Percentiles rank a stretch among this genome's conserved stretches.
These are phyloP conservation scores for Orthonevra nobilis DNA, from an alignment of 2,888 invertebrate species.

Conservation along the genomic window DNA sequence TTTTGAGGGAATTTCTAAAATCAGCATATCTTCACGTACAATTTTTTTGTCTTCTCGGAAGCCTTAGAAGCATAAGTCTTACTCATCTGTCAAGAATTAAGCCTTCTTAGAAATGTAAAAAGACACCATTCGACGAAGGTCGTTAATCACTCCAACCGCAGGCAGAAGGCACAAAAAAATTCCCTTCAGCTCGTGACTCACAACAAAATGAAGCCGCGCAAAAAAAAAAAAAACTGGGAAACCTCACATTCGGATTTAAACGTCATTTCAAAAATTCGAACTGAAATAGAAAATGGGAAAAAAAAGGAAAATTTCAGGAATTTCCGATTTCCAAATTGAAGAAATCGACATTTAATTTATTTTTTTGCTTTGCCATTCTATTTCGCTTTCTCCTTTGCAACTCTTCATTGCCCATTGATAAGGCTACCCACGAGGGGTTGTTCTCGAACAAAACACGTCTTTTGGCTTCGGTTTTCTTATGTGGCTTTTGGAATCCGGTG, in stretches of 20 bases:
- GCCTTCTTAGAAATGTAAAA: too few species aligned
- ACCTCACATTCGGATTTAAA: slow-evolving; percentile 43
- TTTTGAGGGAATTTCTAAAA: too few species aligned
- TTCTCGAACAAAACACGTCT: not conserved
- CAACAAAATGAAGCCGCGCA: not conserved
- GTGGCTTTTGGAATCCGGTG: slow-evolving; percentile 17
- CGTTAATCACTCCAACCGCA: too few species aligned
- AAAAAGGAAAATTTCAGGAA: slow-evolving; percentile 19
- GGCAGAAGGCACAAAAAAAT: too few species aligned
- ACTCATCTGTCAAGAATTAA: too few species aligned
- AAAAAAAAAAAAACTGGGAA: not conserved
- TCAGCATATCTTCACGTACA: too few species aligned
- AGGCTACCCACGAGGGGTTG: not conserved
- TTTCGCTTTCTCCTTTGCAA: not conserved
- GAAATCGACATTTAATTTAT: slow-evolving; percentile 4
- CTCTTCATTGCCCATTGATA: not conserved
- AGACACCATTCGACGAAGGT: too few species aligned
- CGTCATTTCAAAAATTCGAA: slow-evolving; percentile 11
- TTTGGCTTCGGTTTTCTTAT: not conserved
- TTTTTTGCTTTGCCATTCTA: not conserved
- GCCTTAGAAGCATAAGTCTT: too few species aligned
- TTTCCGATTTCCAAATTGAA: slow-evolving; percentile 27
- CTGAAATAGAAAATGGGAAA: not conserved
- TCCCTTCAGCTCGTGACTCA: slow-evolving; percentile 46
- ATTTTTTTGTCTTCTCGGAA: too few species aligned